Evolutionary conservation across 2,113 vertebrate species (phyloP).

Genomic region (Shinisaurus crocodilurus): DNA sequence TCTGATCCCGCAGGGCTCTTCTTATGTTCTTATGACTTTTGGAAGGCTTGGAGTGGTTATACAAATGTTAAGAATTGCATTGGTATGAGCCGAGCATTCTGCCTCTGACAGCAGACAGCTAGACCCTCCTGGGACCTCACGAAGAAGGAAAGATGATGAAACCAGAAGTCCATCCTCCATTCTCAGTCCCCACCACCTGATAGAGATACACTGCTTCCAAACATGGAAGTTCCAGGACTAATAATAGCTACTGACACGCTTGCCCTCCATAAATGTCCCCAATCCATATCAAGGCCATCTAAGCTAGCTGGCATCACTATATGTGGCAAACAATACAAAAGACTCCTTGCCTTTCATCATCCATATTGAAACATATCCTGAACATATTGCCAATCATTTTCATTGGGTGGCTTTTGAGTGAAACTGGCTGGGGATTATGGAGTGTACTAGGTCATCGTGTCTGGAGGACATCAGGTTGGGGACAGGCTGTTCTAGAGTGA

Average conservation of each 20-base stretch:
- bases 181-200: neutral
- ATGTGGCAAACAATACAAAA: neutral
- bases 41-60: neutral
- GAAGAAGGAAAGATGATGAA: neutral
- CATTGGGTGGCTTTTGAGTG: too few relatives aligned
- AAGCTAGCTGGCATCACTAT: neutral
- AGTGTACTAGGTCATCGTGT: too few relatives aligned
- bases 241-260: too few relatives aligned
- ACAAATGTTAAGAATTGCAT: neutral
- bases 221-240: neutral
- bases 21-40: too few relatives aligned
- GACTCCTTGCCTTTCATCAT: neutral
- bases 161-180: too few relatives aligned
- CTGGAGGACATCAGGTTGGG: too few relatives aligned
- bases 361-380: neutral
- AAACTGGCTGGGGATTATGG: too few relatives aligned
- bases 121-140: neutral
- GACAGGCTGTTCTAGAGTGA: too few relatives aligned
- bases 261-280: neutral
- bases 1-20: too few relatives aligned
- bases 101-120: neutral
- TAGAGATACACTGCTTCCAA: neutral
- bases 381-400: neutral
- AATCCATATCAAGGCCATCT: neutral
- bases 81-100: neutral